A percentile compares a stretch with the other conserved stretches of the same genome.
Conservation (phyloP, 2,113 vertebrate species). For the Leptodactylus fuscus region DNA sequence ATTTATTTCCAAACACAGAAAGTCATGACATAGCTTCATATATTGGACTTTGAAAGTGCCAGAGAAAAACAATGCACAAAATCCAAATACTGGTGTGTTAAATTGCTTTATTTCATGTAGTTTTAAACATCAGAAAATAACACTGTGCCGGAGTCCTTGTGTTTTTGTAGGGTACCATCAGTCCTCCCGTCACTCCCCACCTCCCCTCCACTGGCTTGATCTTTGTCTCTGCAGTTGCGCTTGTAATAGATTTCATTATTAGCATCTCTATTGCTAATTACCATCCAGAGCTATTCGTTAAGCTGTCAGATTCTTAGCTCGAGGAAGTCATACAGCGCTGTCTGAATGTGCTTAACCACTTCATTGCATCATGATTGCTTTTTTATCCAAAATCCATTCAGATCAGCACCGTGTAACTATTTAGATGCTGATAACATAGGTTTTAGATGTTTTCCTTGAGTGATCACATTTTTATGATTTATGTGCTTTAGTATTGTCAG, state of each 20-base stretch:
- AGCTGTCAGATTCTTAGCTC: constrained; percentile 71
- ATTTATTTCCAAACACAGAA: too few species aligned
- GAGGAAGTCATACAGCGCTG: constrained; percentile 66
- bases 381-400: constrained; percentile 2
- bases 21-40: too few species aligned
- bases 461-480: background rate
- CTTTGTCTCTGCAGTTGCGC: constrained; percentile 65
- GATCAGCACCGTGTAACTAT: constrained; percentile 9
- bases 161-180: background rate
- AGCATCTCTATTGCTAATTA: constrained; percentile 76
- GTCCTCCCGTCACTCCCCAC: background rate
- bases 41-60: too few species aligned
- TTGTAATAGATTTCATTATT: constrained; percentile 78
- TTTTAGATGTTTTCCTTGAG: background rate
- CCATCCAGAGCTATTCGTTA: constrained; percentile 77
- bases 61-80: too few species aligned
- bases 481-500: background rate
- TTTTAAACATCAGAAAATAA: too few species aligned
- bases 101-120: too few species aligned
- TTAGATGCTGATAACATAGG: constrained; percentile 20
- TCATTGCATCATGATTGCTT: constrained; percentile 49
- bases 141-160: background rate
- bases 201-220: constrained; percentile 42
- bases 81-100: too few species aligned
- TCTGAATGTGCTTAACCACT: constrained; percentile 58